phyloP scores from a whole-genome alignment of 2,113 vertebrate genomes.

The Scopus umbretta region DNA sequence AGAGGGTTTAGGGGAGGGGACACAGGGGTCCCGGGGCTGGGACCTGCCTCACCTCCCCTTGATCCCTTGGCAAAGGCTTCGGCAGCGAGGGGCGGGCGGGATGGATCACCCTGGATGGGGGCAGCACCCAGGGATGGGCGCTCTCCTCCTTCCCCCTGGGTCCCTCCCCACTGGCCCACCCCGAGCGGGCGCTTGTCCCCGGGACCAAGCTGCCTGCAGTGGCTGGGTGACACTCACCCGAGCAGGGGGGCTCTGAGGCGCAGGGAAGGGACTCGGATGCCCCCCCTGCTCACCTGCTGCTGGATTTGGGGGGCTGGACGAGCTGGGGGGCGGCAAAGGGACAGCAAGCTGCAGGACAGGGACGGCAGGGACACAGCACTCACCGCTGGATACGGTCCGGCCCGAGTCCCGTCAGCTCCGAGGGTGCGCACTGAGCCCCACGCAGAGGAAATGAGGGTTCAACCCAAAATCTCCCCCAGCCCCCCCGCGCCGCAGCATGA shows the following conservation, averaged over 20 bases:
- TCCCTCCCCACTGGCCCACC: neutral
- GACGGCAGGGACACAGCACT: rapidly evolving
- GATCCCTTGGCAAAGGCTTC: neutral
- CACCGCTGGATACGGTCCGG: rapidly evolving
- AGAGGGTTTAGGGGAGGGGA: neutral
- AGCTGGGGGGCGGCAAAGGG: rapidly evolving
- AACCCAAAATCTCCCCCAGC: neutral
- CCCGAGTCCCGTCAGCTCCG: neutral
- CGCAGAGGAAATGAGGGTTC: neutral
- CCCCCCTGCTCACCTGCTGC: neutral
- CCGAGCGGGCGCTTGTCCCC: neutral
- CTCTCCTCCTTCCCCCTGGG: neutral
- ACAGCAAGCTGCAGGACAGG: neutral
- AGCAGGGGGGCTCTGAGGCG: rapidly evolving
- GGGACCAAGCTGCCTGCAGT: neutral
- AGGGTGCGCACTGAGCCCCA: neutral
- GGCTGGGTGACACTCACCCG: neutral
- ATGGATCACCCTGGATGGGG: rapidly evolving
- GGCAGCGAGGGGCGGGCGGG: rapidly evolving
- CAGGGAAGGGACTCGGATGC: neutral
- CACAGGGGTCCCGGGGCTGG: neutral
- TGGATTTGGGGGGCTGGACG: neutral
- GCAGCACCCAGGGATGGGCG: neutral
- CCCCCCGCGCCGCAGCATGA: rapidly evolving
- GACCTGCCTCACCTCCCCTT: neutral